Base-by-base conservation (phyloP, 2,888 invertebrate genomes). In the Tetranychus piercei region DNA sequence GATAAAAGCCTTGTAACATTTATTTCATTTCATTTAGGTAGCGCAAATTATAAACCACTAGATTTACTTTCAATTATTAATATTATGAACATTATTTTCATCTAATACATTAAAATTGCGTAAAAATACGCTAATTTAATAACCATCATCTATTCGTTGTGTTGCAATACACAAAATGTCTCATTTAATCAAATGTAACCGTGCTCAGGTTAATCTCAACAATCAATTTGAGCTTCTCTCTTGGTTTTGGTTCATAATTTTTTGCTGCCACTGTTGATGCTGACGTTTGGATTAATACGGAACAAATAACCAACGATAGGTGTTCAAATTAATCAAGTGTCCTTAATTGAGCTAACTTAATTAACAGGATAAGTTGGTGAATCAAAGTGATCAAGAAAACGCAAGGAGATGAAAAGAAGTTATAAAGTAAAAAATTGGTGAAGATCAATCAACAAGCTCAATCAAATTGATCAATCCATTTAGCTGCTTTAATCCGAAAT, bases 41-140 rank as follows among this genome's bases (percentile, higher is more conserved):
- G 34, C 34, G 34, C 3, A 34, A 34, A 34, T 34, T 34, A 34
- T 34, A 34, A 34, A 34, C 34, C 34, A 34, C 34, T 34, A 34
- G 34, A 4, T 1, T 34, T 34, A 66, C 11, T 66, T 20, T 20
- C 66, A 66, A 20, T 66, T 20, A 66, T 65, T 65, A 65, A n/a
- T 65, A 65, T 65, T 65, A 65, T 65, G 65, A 65, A 18, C n/a
- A 65, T 66, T 66, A 66, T 66, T 66, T 20, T 66, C 66, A 66
- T 66, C 34, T 34, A 34, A 34, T n/a, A n/a, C 3, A 34, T 34
- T 34, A 0, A 34, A 34, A 34, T 34, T 4, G 0, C 34, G 3
- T 34, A 34, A 34, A 34, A 3, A 34, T 34, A 34, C 34, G 4
- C 0, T 34, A 34, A 34, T 55, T 55, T 55, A 55, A 15, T 55